Evolutionary conservation across 2,797 vertebrate genomes (phyloP).

Genomic region (Pristis pectinata): DNA sequence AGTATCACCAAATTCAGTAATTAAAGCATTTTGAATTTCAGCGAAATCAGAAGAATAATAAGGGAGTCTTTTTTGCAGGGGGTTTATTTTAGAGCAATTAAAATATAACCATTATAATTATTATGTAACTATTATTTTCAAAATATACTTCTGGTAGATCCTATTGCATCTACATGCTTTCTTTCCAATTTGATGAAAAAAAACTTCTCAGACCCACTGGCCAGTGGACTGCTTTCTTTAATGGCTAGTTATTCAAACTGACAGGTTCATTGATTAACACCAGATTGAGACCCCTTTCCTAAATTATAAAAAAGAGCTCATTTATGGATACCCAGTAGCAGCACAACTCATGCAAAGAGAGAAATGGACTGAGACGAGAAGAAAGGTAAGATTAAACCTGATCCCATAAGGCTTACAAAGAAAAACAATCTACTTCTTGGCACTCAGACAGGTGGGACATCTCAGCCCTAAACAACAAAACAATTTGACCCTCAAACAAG

Average conservation of each 20-base stretch:
- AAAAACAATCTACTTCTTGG: background rate
- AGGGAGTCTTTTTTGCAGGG: background rate
- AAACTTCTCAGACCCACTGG: background rate
- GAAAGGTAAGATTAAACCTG: background rate
- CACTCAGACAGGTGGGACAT: background rate
- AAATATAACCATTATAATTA: background rate
- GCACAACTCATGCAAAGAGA: background rate
- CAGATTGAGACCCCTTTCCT: background rate
- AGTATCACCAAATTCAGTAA: constrained; percentile 11
- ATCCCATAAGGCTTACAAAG: background rate
- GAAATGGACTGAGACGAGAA: background rate
- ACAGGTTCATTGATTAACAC: background rate
- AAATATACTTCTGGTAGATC: background rate
- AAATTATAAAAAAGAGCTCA: background rate
- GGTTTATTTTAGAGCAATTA: background rate
- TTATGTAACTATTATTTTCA: background rate
- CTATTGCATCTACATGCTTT: background rate
- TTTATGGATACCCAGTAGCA: background rate
- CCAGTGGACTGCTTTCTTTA: background rate
- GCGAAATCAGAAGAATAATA: background rate
- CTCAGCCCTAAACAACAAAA: background rate
- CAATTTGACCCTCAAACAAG: background rate
- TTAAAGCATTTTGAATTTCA: background rate
- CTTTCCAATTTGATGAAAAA: background rate
- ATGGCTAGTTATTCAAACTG: background rate